A percentile compares a stretch with the other conserved stretches of the same genome.
phyloP scores from a whole-genome alignment of 1,140 invertebrate genomes.

The Drosophila teissieri region DNA sequence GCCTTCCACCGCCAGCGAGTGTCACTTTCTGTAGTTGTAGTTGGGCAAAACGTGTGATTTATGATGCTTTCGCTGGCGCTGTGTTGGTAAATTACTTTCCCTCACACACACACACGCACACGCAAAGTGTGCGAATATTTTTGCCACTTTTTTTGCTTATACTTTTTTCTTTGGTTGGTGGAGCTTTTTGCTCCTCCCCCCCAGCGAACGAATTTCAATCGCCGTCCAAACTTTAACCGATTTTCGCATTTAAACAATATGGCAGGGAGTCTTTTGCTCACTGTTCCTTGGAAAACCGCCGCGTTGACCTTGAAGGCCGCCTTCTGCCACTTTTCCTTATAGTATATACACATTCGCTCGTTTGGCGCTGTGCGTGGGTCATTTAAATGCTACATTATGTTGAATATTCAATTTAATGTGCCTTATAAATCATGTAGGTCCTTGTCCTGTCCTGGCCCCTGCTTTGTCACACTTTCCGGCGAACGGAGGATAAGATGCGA shows the following conservation, averaged over 20 bases:
- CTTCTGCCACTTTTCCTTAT: conserved; percentile 4
- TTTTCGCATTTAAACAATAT: conserved; percentile 52
- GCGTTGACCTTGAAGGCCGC: conserved; percentile 24
- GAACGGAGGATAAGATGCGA: background rate
- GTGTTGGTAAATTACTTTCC: conserved; percentile 74
- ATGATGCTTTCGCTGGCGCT: conserved; percentile 56
- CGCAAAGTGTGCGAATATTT: conserved; percentile 35
- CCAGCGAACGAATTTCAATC: conserved; percentile 39
- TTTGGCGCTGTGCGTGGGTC: conserved; percentile 52
- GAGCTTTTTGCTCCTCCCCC: background rate
- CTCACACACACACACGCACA: conserved; percentile 53
- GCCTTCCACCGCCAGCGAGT: conserved; percentile 4
- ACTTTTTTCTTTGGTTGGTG: background rate
- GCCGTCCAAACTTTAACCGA: conserved; percentile 60
- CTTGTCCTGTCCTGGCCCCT: conserved; percentile 36
- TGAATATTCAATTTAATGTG: conserved; percentile 82
- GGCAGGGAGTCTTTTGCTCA: background rate
- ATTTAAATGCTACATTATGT: conserved; percentile 81
- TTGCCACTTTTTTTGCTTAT: background rate
- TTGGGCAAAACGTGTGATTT: conserved; percentile 73
- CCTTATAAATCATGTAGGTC: conserved; percentile 80
- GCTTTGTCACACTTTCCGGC: conserved; percentile 32
- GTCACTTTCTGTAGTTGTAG: conserved; percentile 69
- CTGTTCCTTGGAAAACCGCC: background rate
- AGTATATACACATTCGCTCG: conserved; percentile 13